Percentiles rank a stretch among this genome's conserved stretches.
Evolutionary conservation across 2,113 vertebrate genomes (phyloP).

Genomic region (Acanthochromis polyacanthus): DNA sequence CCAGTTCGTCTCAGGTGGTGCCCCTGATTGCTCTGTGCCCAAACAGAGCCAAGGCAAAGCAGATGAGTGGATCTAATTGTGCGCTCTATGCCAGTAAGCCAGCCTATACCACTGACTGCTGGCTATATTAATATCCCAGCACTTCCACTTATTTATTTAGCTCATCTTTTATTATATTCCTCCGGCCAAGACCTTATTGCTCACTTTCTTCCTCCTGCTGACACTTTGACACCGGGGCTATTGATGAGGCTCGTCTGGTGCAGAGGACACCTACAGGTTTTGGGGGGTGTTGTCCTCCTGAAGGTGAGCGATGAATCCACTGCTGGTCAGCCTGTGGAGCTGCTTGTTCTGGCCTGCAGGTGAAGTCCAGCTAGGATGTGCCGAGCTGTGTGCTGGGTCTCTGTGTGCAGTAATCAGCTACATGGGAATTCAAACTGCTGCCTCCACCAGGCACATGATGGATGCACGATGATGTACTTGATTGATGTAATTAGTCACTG

Average conservation of each 20-base stretch:
- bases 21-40: constrained; percentile 24
- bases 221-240: constrained; percentile 54
- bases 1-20: constrained; percentile 29
- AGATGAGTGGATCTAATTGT: constrained; percentile 54
- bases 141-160: constrained; percentile 71
- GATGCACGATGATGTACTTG: constrained; percentile 56
- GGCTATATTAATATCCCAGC: constrained; percentile 60
- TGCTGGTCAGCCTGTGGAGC: constrained; percentile 53
- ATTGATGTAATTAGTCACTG: constrained; percentile 58
- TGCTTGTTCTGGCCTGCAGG: constrained; percentile 24
- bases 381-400: constrained; percentile 31
- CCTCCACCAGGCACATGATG: constrained; percentile 57
- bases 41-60: constrained; percentile 16
- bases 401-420: constrained; percentile 41
- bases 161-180: constrained; percentile 65
- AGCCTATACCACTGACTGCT: constrained; percentile 37
- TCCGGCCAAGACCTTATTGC: constrained; percentile 58
- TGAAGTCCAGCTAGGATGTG: constrained; percentile 41
- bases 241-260: constrained; percentile 54
- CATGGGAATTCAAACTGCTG: constrained; percentile 38
- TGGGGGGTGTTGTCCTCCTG: constrained; percentile 53
- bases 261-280: constrained; percentile 39
- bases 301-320: constrained; percentile 58
- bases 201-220: background rate
- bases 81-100: constrained; percentile 34